Conservation (phyloP, 2,888 invertebrate genomes). For the Neoaliturus tenellus region DNA sequence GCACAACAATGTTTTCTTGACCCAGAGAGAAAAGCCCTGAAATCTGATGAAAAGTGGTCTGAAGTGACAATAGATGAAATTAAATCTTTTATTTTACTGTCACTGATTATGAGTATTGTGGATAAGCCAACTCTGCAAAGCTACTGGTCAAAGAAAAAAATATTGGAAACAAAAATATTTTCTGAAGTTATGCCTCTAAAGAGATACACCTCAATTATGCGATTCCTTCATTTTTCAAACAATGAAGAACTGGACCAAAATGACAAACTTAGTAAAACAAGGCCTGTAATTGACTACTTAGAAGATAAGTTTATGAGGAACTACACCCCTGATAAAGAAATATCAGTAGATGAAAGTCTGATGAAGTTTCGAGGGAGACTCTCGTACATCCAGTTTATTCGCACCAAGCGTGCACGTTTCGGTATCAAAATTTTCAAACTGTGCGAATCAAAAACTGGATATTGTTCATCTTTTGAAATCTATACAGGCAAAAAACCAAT, state of each 20-base stretch:
- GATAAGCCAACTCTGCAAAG: neutral
- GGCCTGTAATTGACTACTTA: slow-evolving; percentile 11
- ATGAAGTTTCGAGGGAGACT: slow-evolving; percentile 69
- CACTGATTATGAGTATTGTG: neutral
- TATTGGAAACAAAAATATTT: neutral
- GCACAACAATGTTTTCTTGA: neutral
- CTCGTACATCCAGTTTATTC: slow-evolving; percentile 68
- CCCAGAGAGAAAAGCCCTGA: neutral
- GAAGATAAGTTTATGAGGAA: neutral
- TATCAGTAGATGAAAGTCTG: slow-evolving; percentile 69
- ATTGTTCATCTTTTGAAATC: neutral
- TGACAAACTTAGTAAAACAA: slow-evolving; percentile 60
- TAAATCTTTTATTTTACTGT: neutral
- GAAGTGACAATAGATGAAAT: neutral
- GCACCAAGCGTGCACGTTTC: slow-evolving; percentile 68
- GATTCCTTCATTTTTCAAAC: neutral
- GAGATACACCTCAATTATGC: neutral
- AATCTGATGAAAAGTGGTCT: neutral
- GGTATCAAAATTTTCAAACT: slow-evolving; percentile 65
- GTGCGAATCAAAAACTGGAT: neutral
- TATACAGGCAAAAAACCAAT: neutral
- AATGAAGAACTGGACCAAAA: neutral
- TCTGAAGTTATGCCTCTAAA: neutral
- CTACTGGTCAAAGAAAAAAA: neutral
- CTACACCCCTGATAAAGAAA: slow-evolving; percentile 63